phyloP scores from a whole-genome alignment of 2,113 vertebrate species.

The Paraplagusia blochii region DNA sequence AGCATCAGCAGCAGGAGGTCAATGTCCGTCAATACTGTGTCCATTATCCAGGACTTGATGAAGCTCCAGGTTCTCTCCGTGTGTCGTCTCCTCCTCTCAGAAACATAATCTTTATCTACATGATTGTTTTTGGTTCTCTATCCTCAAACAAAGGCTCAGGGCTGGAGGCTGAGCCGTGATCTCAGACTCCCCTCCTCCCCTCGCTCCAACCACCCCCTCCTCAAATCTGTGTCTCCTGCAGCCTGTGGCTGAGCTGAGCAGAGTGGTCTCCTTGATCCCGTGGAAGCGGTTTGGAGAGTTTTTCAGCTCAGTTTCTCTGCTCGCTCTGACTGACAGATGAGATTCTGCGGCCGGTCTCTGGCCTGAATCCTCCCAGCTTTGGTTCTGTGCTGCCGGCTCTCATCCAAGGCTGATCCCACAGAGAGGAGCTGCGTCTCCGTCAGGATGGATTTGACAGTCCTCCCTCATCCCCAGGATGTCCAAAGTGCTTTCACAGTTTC shows the following conservation, averaged over 20 bases:
- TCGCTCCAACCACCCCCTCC: constrained; percentile 28
- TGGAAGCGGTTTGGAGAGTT: constrained; percentile 55
- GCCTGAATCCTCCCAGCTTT: constrained; percentile 59
- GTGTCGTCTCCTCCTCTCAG: constrained; percentile 4
- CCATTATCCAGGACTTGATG: constrained; percentile 15
- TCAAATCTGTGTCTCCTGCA: constrained; percentile 33
- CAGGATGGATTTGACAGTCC: constrained; percentile 55
- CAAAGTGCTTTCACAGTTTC: constrained; percentile 55
- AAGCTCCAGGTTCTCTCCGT: background rate
- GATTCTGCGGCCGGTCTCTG: constrained; percentile 27
- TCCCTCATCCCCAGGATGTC: constrained; percentile 55
- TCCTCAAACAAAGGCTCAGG: constrained; percentile 26
- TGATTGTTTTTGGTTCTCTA: constrained; percentile 26
- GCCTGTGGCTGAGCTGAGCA: constrained; percentile 38
- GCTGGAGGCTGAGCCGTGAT: constrained; percentile 16
- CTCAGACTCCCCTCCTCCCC: constrained; percentile 36
- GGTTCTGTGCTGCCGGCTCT: constrained; percentile 46
- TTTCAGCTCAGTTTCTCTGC: constrained; percentile 9
- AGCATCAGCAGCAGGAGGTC: constrained; percentile 26
- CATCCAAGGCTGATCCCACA: constrained; percentile 61
- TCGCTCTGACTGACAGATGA: constrained; percentile 49
- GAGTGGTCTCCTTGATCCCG: constrained; percentile 56
- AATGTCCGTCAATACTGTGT: constrained; percentile 27
- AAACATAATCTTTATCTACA: constrained; percentile 28
- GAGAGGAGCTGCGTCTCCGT: constrained; percentile 44